Percentiles rank a stretch among this genome's conserved stretches.
phyloP scores from a whole-genome alignment of 2,888 invertebrate genomes.

The Fragum whitleyi region DNA sequence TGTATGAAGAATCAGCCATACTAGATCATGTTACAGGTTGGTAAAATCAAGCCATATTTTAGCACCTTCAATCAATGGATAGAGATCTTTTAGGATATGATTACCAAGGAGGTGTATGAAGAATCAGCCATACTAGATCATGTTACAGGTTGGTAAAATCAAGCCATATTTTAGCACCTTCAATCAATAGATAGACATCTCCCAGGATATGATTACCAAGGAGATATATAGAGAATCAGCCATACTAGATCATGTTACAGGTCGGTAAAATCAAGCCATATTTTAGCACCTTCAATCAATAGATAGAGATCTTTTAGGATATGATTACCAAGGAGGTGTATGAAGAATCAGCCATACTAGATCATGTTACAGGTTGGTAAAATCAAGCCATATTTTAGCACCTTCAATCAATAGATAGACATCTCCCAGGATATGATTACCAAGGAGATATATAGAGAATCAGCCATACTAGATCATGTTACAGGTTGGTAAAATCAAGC shows the following conservation, averaged over 20 bases:
- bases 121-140: constrained; percentile 41
- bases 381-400: no score
- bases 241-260: constrained; percentile 42
- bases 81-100: constrained; percentile 62
- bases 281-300: no score
- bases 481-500: constrained; percentile 33
- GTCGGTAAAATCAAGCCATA: no score
- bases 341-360: constrained; percentile 33
- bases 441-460: constrained; percentile 52
- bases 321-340: constrained; percentile 55
- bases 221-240: constrained; percentile 49
- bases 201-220: constrained; percentile 52
- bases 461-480: no score
- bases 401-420: no score
- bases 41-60: not conserved
- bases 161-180: no score
- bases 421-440: constrained; percentile 56
- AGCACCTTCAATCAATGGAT: no score
- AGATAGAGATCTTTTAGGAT: constrained; percentile 60
- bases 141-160: constrained; percentile 42
- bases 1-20: constrained; percentile 40
- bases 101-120: constrained; percentile 54
- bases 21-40: constrained; percentile 52
- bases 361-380: constrained; percentile 49
- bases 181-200: no score